Base-by-base conservation (phyloP, 2,113 vertebrate species). In the Tachysurus vachellii region DNA sequence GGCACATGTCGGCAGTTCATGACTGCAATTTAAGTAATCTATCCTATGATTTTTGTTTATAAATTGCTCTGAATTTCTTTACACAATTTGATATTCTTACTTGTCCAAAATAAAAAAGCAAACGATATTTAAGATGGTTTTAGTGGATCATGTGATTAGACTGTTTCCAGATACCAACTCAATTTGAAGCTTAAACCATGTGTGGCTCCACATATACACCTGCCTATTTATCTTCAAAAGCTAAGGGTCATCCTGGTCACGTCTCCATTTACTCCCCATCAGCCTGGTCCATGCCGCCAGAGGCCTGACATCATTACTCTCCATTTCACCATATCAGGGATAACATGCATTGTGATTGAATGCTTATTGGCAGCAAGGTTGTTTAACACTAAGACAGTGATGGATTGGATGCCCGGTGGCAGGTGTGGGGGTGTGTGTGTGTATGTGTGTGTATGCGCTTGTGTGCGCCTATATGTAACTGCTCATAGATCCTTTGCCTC, bases 261-360 rank as follows among this genome's bases (percentile, higher is more conserved):
- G 75, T 80, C 85, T 89, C 88, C 82, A 84, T 88, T 81, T 85
- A 81, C 88, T 88, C 66, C 80, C 84, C 79, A 90, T 86, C 88
- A 90, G 83, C 70, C 83, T 47, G 59, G 70, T 75, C 61, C 53
- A 79, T 64, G 76, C 84, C 44, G 23, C 61, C 42, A 80, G 53
- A 68, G 57, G 85, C 54, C 77, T 54, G 42, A 53, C 64, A 73
- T 85, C 88, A 89, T 88, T 85, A 87, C 81, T 88, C 83, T 88
- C 87, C 57, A 85, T 90, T 88, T 87, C 70, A 36, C 57, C 73
- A 56, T 44, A 80, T 62, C 84, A 71, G 76, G 66, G 56, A 73
- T 86, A 82, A 42, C 84, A 88, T 77, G 82, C 86, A 71, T 76
- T 75, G 66, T 76, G 90, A 91, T 85, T 82, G 89, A 90, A 64